Evolutionary conservation across 2,113 vertebrate genomes (phyloP).

Genomic region (Gymnarchus niloticus): DNA sequence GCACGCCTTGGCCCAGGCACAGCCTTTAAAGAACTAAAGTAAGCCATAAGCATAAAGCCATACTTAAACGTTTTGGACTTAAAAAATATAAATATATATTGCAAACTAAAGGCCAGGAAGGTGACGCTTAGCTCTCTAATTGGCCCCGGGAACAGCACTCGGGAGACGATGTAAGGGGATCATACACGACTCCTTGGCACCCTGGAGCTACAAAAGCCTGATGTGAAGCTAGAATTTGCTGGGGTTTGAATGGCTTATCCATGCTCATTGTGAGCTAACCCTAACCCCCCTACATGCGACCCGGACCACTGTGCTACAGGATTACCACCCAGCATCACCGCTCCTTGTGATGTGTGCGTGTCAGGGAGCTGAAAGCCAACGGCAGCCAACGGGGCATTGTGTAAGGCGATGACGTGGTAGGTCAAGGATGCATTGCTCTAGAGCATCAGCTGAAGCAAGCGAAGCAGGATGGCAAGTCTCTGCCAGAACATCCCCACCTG

Average conservation of each 20-base stretch:
- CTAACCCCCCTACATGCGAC: neutral
- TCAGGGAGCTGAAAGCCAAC: neutral
- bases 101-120: slow-evolving; percentile 54
- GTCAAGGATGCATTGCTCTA: neutral
- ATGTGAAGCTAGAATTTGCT: slow-evolving; percentile 23
- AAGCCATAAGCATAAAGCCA: neutral
- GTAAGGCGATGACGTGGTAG: neutral
- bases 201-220: slow-evolving; percentile 34
- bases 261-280: neutral
- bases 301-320: neutral
- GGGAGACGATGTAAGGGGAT: neutral
- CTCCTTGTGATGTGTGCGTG: neutral
- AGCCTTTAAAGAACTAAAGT: neutral
- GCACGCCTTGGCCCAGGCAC: neutral
- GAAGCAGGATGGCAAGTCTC: neutral
- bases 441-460: too few relatives aligned
- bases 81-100: slow-evolving; percentile 11
- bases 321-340: neutral
- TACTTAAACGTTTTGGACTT: neutral
- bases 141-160: neutral
- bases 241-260: slow-evolving; percentile 34
- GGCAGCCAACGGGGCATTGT: neutral
- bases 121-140: slow-evolving; percentile 61
- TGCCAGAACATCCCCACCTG: neutral
- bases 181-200: slow-evolving; percentile 26